Evolutionary conservation across 2,797 vertebrate genomes (phyloP).

Genomic region (Tamandua tetradactyla): DNA sequence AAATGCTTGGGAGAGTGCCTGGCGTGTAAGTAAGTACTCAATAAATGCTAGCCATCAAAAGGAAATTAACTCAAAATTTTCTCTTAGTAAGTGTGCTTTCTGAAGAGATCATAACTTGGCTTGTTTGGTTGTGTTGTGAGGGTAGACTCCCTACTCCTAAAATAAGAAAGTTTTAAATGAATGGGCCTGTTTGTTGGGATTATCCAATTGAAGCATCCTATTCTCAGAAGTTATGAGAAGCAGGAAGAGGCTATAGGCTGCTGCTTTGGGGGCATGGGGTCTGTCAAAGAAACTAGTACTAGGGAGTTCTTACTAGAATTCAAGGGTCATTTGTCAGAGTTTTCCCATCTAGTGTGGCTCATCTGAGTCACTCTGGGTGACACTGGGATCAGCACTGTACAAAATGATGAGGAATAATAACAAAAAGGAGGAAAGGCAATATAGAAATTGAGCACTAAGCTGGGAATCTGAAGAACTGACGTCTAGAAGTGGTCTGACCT

Average conservation of each 20-base stretch:
- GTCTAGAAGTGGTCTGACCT: not conserved
- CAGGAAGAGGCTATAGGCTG: not conserved
- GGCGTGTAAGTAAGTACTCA: not conserved
- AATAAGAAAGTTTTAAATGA: not conserved
- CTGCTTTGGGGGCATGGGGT: not conserved
- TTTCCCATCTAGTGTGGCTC: not conserved
- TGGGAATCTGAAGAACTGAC: not conserved
- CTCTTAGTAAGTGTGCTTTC: not conserved
- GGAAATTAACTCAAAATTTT: not conserved
- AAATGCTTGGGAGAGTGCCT: not conserved
- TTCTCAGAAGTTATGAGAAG: not conserved
- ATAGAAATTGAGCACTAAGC: not conserved
- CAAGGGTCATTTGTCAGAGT: not conserved
- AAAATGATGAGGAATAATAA: slow-evolving; percentile 15
- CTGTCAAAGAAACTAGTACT: not conserved
- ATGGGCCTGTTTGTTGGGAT: not conserved
- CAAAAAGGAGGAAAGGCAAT: not conserved
- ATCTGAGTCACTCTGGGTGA: slow-evolving; percentile 8
- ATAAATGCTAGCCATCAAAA: not conserved
- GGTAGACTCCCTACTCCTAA: not conserved
- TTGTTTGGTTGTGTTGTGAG: not conserved
- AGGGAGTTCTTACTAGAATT: not conserved
- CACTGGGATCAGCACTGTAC: not conserved
- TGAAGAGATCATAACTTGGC: not conserved
- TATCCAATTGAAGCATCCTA: not conserved